Evolutionary conservation across 2,888 invertebrate genomes (phyloP).

Genomic region (Orchesella flavescens): DNA sequence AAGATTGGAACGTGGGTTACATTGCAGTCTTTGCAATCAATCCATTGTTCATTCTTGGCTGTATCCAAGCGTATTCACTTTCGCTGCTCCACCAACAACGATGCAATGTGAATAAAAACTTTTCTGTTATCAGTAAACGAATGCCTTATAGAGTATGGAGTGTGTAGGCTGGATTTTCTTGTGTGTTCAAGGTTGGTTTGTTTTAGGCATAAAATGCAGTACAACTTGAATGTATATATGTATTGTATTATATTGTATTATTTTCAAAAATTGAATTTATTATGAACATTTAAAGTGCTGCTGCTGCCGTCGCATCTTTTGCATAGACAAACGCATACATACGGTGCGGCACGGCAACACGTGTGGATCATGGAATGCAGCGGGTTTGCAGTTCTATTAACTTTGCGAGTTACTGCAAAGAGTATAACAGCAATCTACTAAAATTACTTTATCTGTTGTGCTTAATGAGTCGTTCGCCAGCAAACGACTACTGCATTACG

Average conservation of each 20-base stretch:
- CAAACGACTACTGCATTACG: conserved; percentile 49
- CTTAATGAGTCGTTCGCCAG: conserved; percentile 60
- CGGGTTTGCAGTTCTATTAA: too few relatives aligned
- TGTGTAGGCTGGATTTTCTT: neutral
- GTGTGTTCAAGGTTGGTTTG: neutral
- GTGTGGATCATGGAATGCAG: too few relatives aligned
- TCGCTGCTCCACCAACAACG: too few relatives aligned
- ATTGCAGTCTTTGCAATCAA: conserved; percentile 18
- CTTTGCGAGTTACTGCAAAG: too few relatives aligned
- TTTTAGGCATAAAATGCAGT: conserved; percentile 43
- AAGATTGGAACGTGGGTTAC: neutral
- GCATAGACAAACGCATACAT: too few relatives aligned
- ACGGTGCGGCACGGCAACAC: too few relatives aligned
- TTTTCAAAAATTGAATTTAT: neutral
- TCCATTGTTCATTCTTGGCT: neutral
- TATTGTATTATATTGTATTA: neutral
- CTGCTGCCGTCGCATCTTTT: too few relatives aligned
- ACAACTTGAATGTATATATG: neutral
- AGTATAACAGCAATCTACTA: too few relatives aligned
- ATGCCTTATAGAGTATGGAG: too few relatives aligned
- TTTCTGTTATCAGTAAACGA: too few relatives aligned
- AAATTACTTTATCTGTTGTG: conserved; percentile 13
- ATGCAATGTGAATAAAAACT: neutral
- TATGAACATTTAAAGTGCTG: neutral
- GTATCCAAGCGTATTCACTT: too few relatives aligned